phyloP scores from a whole-genome alignment of 1,140 invertebrate species.

The Hydropsyche tenuis region DNA sequence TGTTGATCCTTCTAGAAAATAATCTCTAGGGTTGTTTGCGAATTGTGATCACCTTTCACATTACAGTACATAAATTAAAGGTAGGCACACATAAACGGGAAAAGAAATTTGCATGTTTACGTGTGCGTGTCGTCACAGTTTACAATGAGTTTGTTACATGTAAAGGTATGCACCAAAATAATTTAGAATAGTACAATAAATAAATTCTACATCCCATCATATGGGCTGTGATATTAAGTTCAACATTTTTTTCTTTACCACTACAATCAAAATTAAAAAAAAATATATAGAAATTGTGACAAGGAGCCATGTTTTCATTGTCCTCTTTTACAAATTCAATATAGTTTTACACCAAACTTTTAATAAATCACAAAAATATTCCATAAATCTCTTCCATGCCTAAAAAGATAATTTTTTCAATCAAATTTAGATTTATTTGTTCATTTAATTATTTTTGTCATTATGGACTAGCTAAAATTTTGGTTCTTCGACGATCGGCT shows the following conservation, averaged over 20 bases:
- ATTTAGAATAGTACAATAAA: slow-evolving; percentile 36
- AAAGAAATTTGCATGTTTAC: no score
- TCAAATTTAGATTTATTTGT: slow-evolving; percentile 7
- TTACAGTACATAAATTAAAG: no score
- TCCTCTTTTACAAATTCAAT: not conserved
- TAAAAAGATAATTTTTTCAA: slow-evolving; percentile 10
- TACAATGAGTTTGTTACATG: not conserved
- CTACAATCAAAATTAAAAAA: not conserved
- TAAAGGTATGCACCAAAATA: slow-evolving; percentile 20
- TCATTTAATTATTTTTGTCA: not conserved
- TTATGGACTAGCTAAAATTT: slow-evolving; percentile 23
- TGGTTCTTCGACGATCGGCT: slow-evolving; percentile 10
- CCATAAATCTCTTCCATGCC: slow-evolving; percentile 5
- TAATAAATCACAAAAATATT: slow-evolving; percentile 23
- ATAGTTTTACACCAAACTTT: not conserved
- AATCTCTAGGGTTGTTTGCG: not conserved
- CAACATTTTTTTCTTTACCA: not conserved
- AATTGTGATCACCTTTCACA: not conserved
- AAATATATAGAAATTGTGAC: slow-evolving; percentile 4
- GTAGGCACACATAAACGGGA: no score
- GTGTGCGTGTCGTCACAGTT: not conserved
- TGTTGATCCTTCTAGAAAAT: no score
- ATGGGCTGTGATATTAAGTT: slow-evolving; percentile 33
- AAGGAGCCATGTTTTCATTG: slow-evolving; percentile 18
- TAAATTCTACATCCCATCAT: slow-evolving; percentile 35